These are phyloP conservation scores for Caprella mutica DNA, from an alignment of 2,888 invertebrate species.

Conservation along the genomic window DNA sequence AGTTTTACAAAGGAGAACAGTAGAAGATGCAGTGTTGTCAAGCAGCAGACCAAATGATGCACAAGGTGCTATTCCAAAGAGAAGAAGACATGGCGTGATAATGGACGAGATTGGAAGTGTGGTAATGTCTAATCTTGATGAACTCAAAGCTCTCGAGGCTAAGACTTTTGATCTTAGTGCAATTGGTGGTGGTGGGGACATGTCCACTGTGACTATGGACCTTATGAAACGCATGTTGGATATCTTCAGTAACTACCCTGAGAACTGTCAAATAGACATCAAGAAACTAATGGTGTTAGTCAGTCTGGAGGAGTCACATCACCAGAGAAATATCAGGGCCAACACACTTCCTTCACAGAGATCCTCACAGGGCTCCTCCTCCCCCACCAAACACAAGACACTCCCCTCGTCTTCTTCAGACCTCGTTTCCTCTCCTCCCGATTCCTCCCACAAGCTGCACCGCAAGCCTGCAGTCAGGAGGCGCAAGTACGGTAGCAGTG, in stretches of 20 bases:
- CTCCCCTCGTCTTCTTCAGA: background rate
- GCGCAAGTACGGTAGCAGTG: constrained; percentile 15
- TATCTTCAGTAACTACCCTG: constrained; percentile 23
- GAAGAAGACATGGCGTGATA: constrained; percentile 23
- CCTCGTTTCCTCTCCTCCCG: background rate
- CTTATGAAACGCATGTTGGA: constrained; percentile 19
- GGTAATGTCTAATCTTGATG: no score
- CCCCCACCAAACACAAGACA: background rate
- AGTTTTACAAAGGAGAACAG: no score
- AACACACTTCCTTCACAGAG: background rate
- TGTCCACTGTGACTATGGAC: constrained; percentile 18
- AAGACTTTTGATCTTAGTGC: background rate
- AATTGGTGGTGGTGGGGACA: constrained; percentile 4
- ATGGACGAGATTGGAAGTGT: constrained; percentile 14
- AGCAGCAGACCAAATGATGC: constrained; percentile 2
- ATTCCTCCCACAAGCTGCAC: constrained; percentile 13
- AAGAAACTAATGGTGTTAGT: constrained; percentile 26
- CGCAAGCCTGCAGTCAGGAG: constrained; percentile 31
- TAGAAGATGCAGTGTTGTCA: constrained; percentile 15
- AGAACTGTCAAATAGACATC: constrained; percentile 19
- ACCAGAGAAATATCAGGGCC: constrained; percentile 18
- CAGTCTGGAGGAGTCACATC: constrained; percentile 13
- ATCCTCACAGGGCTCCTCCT: background rate
- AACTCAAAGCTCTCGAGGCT: no score
- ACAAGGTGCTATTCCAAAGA: constrained; percentile 36